phyloP scores from a whole-genome alignment of 2,113 vertebrate genomes.

The Globicephala melas region DNA sequence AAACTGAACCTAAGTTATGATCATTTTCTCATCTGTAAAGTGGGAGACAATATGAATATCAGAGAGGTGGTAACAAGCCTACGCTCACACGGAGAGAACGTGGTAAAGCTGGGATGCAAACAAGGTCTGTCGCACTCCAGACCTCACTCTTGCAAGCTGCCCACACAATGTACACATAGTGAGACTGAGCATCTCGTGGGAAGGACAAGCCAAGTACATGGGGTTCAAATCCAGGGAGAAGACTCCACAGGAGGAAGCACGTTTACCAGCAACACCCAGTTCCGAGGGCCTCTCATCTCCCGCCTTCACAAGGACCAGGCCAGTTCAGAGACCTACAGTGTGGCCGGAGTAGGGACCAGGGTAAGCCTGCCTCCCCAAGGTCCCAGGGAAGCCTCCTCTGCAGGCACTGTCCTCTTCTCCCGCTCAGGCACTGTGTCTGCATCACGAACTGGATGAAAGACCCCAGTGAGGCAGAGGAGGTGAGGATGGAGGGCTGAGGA shows the following conservation, averaged over 20 bases:
- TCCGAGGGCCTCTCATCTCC: not conserved
- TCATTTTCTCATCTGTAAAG: not conserved
- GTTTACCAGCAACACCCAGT: not conserved
- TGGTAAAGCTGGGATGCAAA: not conserved
- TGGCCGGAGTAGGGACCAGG: not conserved
- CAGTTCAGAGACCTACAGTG: not conserved
- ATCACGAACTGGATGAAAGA: not conserved
- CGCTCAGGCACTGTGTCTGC: accelerated
- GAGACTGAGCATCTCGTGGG: too few species aligned
- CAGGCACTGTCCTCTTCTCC: not conserved
- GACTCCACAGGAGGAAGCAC: not conserved
- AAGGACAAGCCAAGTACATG: not conserved
- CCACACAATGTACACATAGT: too few species aligned
- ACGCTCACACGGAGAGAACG: not conserved
- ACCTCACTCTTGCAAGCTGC: not conserved
- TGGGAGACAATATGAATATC: not conserved
- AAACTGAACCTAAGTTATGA: not conserved
- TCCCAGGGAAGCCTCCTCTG: not conserved
- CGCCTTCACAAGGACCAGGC: not conserved
- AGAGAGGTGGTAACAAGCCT: not conserved
- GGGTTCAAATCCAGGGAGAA: not conserved
- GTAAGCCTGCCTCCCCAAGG: not conserved
- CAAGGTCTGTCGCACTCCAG: not conserved
- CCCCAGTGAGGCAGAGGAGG: not conserved
- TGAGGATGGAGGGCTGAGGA: not conserved